Conservation (phyloP, 2,797 vertebrate genomes). For the Anisognathus igniventris region DNA sequence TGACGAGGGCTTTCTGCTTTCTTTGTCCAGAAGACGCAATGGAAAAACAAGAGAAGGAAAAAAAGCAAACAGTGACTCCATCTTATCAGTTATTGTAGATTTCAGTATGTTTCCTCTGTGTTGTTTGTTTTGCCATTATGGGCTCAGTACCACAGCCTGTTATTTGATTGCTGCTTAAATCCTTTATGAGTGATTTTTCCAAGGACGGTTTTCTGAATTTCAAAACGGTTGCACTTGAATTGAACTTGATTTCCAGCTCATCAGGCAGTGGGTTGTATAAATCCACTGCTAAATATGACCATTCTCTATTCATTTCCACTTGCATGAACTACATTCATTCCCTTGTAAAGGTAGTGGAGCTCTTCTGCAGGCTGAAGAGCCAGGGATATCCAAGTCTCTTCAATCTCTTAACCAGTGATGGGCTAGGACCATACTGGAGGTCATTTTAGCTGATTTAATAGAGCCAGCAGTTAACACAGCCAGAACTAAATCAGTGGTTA, state of each 20-base stretch:
- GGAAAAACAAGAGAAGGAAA: neutral
- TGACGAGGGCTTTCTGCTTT: neutral
- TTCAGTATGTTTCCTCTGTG: neutral
- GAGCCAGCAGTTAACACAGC: neutral
- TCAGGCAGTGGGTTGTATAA: neutral
- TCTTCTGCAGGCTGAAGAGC: neutral
- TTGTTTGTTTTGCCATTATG: neutral
- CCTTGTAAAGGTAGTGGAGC: neutral
- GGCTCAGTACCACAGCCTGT: neutral
- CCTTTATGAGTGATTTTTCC: neutral
- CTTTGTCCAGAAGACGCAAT: neutral
- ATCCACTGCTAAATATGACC: neutral
- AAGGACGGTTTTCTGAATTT: neutral
- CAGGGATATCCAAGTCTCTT: neutral
- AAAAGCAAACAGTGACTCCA: accelerated
- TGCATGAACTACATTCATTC: neutral
- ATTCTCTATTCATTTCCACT: neutral
- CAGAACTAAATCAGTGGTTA: neutral
- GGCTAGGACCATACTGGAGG: neutral
- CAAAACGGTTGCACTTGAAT: neutral
- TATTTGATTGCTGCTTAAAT: neutral
- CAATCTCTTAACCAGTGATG: neutral
- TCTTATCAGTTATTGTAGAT: neutral
- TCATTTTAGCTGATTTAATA: neutral
- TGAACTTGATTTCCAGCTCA: neutral